These are phyloP conservation scores for Eristalinus aeneus DNA, from an alignment of 2,888 invertebrate genomes.

Conservation along the genomic window DNA sequence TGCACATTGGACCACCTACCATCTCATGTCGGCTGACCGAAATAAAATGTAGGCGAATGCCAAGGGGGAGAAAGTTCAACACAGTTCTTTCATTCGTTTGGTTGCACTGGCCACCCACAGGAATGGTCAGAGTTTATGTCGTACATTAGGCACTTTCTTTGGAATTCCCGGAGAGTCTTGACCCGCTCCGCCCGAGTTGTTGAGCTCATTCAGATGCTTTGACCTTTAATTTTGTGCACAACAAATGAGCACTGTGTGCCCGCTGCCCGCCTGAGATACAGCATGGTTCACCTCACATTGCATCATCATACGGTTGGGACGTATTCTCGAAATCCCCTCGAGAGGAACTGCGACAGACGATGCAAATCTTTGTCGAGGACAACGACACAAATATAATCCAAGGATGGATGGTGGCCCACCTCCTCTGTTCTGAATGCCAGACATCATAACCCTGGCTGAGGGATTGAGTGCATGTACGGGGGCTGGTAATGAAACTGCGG, in stretches of 20 bases:
- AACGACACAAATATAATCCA: not conserved
- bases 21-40: too few species aligned
- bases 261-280: not conserved
- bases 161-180: not conserved
- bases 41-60: not conserved
- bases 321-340: not conserved
- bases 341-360: not conserved
- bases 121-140: conserved; percentile 10
- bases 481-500: not conserved
- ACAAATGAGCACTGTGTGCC: not conserved
- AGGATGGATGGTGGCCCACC: not conserved
- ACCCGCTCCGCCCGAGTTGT: not conserved
- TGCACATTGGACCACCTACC: not conserved
- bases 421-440: not conserved
- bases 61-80: conserved; percentile 9
- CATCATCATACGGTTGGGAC: not conserved
- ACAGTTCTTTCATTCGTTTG: not conserved
- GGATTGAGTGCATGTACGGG: not conserved
- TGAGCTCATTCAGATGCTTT: not conserved
- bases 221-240: conserved; percentile 7
- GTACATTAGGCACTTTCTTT: conserved; percentile 13
- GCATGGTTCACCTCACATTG: not conserved
- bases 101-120: not conserved
- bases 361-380: not conserved
- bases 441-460: not conserved